Evolutionary conservation across 2,113 vertebrate genomes (phyloP).

Genomic region (Nymphicus hollandicus): DNA sequence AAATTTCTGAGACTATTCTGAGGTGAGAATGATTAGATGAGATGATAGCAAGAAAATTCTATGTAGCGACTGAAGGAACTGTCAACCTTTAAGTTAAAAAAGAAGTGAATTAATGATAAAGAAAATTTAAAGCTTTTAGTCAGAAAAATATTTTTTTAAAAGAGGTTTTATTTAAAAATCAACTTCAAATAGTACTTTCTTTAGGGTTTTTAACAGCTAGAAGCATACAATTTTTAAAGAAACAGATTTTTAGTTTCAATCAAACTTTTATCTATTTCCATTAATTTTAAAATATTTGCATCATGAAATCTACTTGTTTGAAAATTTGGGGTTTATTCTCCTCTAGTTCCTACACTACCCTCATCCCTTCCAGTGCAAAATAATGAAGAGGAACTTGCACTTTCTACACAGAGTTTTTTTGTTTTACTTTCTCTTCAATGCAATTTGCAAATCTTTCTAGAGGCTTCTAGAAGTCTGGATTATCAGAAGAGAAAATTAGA

Average conservation of each 20-base stretch:
- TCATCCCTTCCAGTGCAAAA: rapidly evolving
- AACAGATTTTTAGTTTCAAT: neutral
- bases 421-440: neutral
- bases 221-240: neutral
- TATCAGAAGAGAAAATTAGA: neutral
- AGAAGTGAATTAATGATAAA: neutral
- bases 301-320: neutral
- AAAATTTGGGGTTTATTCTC: neutral
- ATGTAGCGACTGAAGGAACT: neutral
- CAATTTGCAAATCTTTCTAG: neutral
- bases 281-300: neutral
- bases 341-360: neutral
- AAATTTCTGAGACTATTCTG: neutral
- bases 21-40: neutral
- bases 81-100: neutral
- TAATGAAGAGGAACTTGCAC: neutral
- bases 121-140: neutral
- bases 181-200: neutral
- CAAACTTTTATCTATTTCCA: neutral
- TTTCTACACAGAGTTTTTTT: neutral
- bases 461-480: neutral
- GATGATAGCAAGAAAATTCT: neutral
- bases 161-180: neutral
- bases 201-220: neutral
- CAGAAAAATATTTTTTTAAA: neutral